Conservation (phyloP, 2,888 invertebrate species). For the Leucophora obtusa region DNA sequence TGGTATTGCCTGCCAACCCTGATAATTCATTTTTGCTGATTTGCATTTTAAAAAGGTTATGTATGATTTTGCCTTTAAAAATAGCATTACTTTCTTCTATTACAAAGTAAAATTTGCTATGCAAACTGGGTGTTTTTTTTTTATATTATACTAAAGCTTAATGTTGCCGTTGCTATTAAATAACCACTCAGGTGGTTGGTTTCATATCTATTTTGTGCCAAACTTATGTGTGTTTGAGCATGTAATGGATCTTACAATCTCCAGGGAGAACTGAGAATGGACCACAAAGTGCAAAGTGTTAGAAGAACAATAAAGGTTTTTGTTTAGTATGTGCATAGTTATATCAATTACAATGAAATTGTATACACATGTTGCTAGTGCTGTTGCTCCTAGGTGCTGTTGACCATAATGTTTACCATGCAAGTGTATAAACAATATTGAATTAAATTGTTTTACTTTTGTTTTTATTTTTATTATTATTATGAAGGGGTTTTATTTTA, state of each 20-base stretch:
- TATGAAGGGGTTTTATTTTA: slow-evolving; percentile 42
- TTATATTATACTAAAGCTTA: slow-evolving; percentile 1
- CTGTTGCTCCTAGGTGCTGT: slow-evolving; percentile 6
- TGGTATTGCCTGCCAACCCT: too few relatives aligned
- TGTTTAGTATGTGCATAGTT: not conserved
- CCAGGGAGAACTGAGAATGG: slow-evolving; percentile 18
- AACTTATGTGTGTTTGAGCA: slow-evolving; percentile 19
- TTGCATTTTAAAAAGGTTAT: too few relatives aligned
- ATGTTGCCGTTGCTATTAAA: slow-evolving; percentile 17
- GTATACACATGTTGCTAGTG: slow-evolving; percentile 6
- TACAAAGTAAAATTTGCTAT: not conserved
- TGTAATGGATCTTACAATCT: slow-evolving; percentile 32
- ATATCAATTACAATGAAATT: slow-evolving; percentile 28
- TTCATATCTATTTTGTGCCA: slow-evolving; percentile 1
- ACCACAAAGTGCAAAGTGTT: slow-evolving; percentile 33
- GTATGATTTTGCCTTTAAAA: too few relatives aligned
- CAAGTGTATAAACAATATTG: slow-evolving; percentile 43
- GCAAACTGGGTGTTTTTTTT: not conserved
- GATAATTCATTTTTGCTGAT: too few relatives aligned
- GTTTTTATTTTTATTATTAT: not conserved
- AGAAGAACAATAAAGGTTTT: slow-evolving; percentile 35
- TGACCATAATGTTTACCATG: slow-evolving; percentile 42
- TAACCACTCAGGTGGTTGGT: slow-evolving; percentile 19
- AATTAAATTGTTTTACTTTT: slow-evolving; percentile 46
- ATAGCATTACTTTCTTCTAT: not conserved